Base-by-base conservation (phyloP, 2,113 vertebrate genomes). In the Dipodomys merriami region DNA sequence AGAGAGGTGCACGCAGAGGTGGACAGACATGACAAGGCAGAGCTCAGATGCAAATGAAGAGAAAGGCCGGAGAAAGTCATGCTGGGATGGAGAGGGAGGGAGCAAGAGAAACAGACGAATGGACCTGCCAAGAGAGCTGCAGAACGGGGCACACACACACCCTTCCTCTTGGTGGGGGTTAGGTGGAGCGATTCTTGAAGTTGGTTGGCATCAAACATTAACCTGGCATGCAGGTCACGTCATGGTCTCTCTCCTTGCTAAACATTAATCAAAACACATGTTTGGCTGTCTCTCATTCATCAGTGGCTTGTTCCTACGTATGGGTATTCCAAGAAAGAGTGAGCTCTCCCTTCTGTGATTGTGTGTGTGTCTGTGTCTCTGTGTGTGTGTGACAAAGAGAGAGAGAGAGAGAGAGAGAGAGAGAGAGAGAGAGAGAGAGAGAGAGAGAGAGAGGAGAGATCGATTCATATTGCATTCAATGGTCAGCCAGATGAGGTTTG, bases 261-360 rank as follows among this genome's bases (percentile, higher is more conserved):
- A 78, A 57, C 73, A 90, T 84, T 72, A n/a, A 77, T 91, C 57
- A 81, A 86, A 93, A 68, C 15, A 74, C 86, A 71, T 67, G 53
- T 83, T 44, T 60, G 44, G 30, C 53, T 27, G 18, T 57, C 67
- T 83, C 33, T 53, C 72, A 79, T 65, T 83, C 83, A 76, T 60
- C 30, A 64, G 19, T 69, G 53, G 6, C 78, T 79, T 85, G 46
- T 25, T 84, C 49, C 39, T 69, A 20, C 5, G 57, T 44, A 7
- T 35, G 53, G n/a, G 35, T 84, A 68, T 69, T 82, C 57, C 23
- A 4, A 29, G 44, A 46, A 12, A 15, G 46, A 27, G 22, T 19
- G 68, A 64, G 39, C 33, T 81, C 13, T 57, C 33, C 49, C 8
- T 83, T 86, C 78, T 77, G 73, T 57, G 30, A 29, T 1, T 3